A percentile compares a stretch with the other conserved stretches of the same genome.
Conservation (phyloP, 2,888 invertebrate species). For the Lydus trimaculatus region DNA sequence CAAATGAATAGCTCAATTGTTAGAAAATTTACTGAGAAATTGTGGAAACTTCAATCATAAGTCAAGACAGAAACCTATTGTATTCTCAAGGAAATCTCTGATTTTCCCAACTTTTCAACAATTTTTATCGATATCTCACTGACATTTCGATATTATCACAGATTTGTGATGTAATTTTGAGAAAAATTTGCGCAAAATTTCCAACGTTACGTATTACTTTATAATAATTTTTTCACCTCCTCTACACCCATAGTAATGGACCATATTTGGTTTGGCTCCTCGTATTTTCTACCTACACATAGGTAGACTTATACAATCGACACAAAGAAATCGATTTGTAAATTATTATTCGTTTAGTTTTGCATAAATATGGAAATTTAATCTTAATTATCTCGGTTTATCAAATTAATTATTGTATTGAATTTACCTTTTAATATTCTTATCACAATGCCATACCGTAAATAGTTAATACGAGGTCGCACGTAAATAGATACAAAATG, state of each 20-base stretch:
- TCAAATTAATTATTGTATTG: neutral
- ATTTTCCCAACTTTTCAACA: neutral
- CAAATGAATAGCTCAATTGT: neutral
- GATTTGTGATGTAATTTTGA: neutral
- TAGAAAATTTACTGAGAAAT: neutral
- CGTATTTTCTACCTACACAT: slow-evolving; percentile 11
- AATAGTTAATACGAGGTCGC: slow-evolving; percentile 23
- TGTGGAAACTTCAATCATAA: neutral
- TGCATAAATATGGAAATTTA: neutral
- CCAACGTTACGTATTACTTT: neutral
- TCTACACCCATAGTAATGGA: slow-evolving; percentile 3
- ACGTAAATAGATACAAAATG: slow-evolving; percentile 18
- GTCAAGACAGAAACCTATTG: neutral
- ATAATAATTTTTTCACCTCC: neutral
- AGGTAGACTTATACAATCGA: neutral
- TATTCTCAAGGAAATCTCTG: neutral
- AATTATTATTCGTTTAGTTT: neutral
- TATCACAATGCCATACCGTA: slow-evolving; percentile 6
- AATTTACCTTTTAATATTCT: neutral
- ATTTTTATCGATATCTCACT: neutral
- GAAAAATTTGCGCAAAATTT: neutral
- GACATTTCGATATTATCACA: neutral
- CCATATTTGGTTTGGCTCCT: slow-evolving; percentile 21
- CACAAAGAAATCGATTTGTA: neutral
- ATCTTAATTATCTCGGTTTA: neutral